Evolutionary conservation across 2,888 invertebrate genomes (phyloP).

Genomic region (Clepsis dumicolana): DNA sequence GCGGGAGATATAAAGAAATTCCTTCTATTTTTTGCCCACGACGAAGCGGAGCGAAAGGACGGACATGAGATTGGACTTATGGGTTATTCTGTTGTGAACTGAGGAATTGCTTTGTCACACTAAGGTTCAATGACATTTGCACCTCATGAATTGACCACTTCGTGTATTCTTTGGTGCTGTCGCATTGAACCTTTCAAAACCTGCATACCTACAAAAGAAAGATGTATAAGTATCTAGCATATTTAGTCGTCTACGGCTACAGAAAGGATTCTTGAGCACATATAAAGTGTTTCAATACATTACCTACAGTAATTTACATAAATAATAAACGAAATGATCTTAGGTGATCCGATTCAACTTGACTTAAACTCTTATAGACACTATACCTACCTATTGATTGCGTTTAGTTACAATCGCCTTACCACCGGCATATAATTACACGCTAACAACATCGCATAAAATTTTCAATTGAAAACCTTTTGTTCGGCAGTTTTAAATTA

Average conservation of each 20-base stretch:
- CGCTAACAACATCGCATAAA: neutral
- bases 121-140: conserved; percentile 2
- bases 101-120: neutral
- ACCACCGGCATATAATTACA: conserved; percentile 13
- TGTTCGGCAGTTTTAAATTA: neutral
- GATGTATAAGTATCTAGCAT: too few relatives aligned
- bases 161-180: too few relatives aligned
- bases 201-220: too few relatives aligned
- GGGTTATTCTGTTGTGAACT: neutral
- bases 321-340: too few relatives aligned
- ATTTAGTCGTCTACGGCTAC: too few relatives aligned
- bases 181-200: too few relatives aligned
- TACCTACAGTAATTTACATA: too few relatives aligned
- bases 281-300: too few relatives aligned
- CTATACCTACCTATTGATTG: conserved; percentile 20
- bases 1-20: conserved; percentile 18
- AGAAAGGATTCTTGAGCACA: too few relatives aligned
- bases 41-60: conserved; percentile 1
- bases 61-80: conserved; percentile 4
- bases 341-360: too few relatives aligned
- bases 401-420: neutral
- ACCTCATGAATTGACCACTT: neutral
- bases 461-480: neutral
- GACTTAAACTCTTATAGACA: too few relatives aligned
- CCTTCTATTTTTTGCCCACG: conserved; percentile 6